A percentile compares a stretch with the other conserved stretches of the same genome.
phyloP scores from a whole-genome alignment of 2,113 vertebrate genomes.

The Donacobius atricapilla region DNA sequence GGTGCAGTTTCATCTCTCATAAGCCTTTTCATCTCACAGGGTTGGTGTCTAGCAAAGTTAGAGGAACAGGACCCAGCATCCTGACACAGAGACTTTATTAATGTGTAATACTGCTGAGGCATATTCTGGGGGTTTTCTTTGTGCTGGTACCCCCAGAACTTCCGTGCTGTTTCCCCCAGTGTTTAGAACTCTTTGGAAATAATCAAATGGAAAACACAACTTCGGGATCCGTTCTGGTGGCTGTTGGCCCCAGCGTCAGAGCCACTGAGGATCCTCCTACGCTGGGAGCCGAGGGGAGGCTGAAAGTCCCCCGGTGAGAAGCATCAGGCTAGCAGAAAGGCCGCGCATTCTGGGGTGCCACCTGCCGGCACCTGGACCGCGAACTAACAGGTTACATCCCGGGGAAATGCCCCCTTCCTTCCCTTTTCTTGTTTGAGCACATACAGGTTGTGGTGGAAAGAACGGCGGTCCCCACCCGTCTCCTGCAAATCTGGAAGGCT shows the following conservation, averaged over 20 bases:
- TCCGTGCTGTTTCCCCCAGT: background rate
- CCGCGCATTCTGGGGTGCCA: constrained; percentile 23
- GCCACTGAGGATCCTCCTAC: fast-evolving
- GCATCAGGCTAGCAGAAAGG: background rate
- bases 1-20: background rate
- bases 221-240: background rate
- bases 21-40: background rate
- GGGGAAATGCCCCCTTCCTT: background rate
- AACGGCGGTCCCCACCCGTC: fast-evolving
- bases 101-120: too few relatives aligned
- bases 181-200: background rate
- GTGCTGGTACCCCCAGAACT: background rate
- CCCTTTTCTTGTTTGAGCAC: too few relatives aligned
- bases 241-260: fast-evolving
- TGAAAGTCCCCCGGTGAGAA: background rate
- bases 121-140: background rate
- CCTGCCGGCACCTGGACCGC: background rate
- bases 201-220: background rate
- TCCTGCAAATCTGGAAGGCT: background rate
- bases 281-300: fast-evolving
- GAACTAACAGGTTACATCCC: background rate
- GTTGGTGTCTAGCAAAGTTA: fast-evolving
- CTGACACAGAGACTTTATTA: background rate
- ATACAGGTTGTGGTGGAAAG: background rate
- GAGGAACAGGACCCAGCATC: background rate